Conservation (phyloP, 2,797 vertebrate species). For the Malurus leucopterus region DNA sequence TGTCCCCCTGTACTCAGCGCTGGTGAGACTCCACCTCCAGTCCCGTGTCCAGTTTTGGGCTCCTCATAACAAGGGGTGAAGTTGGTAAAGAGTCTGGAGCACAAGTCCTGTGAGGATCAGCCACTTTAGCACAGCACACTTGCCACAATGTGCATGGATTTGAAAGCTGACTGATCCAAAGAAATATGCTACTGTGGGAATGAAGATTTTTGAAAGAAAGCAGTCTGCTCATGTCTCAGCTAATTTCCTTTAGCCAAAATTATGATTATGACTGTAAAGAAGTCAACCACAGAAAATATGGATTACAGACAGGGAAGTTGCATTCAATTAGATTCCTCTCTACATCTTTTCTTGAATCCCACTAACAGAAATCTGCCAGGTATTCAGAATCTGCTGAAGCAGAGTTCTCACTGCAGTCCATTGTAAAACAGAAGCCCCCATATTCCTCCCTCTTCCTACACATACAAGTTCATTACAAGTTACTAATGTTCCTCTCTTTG, state of each 20-base stretch:
- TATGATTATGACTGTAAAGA: not conserved
- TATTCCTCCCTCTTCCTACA: not conserved
- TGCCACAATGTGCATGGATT: not conserved
- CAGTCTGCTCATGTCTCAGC: not conserved
- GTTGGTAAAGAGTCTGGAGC: not conserved
- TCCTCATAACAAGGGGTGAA: not conserved
- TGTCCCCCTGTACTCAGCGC: rapidly evolving
- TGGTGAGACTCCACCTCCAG: not conserved
- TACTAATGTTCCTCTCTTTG: not conserved
- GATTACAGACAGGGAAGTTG: not conserved
- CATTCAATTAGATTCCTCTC: not conserved
- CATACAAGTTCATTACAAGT: not conserved
- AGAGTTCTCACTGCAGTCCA: not conserved
- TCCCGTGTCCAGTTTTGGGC: not conserved
- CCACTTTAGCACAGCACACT: not conserved
- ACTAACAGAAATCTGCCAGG: not conserved
- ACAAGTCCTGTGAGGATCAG: not conserved
- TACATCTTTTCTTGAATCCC: not conserved
- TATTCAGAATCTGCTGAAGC: not conserved
- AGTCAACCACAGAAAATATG: not conserved
- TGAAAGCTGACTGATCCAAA: not conserved
- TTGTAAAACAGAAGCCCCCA: not conserved
- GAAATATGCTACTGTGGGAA: not conserved
- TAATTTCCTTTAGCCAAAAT: not conserved
- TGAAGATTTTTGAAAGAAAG: not conserved